Evolutionary conservation across 2,797 vertebrate genomes (phyloP), one percentile per base, ranked within the genome.

Genomic region (Natrix natrix): DNA sequence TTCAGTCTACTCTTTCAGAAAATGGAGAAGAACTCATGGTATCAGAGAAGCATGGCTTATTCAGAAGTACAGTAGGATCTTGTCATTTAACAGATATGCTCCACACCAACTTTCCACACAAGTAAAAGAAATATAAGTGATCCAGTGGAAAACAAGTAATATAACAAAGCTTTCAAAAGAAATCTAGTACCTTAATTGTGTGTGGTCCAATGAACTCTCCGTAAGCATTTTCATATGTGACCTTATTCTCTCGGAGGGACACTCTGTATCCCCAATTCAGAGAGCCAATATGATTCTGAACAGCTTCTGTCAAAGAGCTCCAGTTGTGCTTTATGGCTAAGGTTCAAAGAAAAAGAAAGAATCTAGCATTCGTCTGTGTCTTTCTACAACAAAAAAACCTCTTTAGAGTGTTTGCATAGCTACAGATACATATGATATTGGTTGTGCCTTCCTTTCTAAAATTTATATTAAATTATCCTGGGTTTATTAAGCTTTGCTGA

Each of bases 151-250:
- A 66, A 24, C 28, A 48, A 57, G 69, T n/a, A 54, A 54, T n/a
- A 37, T 26, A 43, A 32, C 55, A n/a, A 90, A 66, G n/a, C 37
- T 26, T n/a, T 59, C 20, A 7, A 83, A 69, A 52, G n/a, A 28
- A 22, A 74, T 5, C 17, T 13, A 87, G 24, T 97, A 99, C 98
- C 98, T 98, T 98, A 69, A 98, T 94, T 57, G 95, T 98, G 93
- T 98, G 98, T 4, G 98, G 97, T 0, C 96, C 98, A 0, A 98
- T 95, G 88, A 98, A 98, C 92, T 98, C 97, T 92, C 98, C 98
- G 0, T 96, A 98, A 0, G 98, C 98, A 0, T 97, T 97, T 93
- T 98, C 98, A 88, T 98, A 98, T 0, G 96, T 97, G 57, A 98
- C 97, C 0, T 96, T 97, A 1, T 96, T 97, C 93, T 98, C 98